Evolutionary conservation across 2,113 vertebrate species (phyloP), one percentile per base, ranked within the genome.

Genomic region (Piaya cayana): DNA sequence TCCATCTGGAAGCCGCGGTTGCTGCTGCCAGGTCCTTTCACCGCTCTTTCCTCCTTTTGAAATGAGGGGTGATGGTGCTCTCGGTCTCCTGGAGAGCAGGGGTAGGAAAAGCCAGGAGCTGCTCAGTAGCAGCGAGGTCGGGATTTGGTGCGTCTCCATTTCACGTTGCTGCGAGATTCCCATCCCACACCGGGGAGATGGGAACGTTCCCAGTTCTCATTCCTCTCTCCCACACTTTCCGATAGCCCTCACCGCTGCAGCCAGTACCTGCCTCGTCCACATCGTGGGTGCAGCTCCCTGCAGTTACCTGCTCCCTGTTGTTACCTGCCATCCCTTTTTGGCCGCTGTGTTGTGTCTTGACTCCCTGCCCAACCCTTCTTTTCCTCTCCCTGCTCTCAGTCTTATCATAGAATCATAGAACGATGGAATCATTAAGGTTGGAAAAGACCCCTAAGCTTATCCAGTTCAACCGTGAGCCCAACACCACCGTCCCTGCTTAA

Each of bases 271-370:
- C 72, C 50, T 7, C 4, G 0, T 86, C 29, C 43, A 5, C 58
- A 11, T 5, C 13, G 1, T 0, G 6, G 65, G 6, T 42, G 0
- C 37, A 8, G 42, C 79, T 68, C 37, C 0, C 49, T 64, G 62
- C 71, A 43, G 29, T 27, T 39, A 60, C 77, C 90, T 69, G 43
- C 71, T 27, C 17, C 0, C 50, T 14, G 29, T 12, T 27, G 23
- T 42, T 37, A 8, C 45, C 60, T 55, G 37, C 79, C 14, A n/a
- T 11, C 79, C 78, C 2, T 0, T 42, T 58, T 34, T 47, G 29
- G 30, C 72, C 63, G 60, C 69, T 42, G 27, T 2, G 0, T 37
- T 27, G 42, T 72, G 59, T 32, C 36, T 62, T 22, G 5, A n/a
- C 56, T 81, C 5, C 4, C 50, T 47, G 8, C 70, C 71, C 42